Conservation (phyloP, 2,888 invertebrate species). For the Drosophila pseudotakahashii region DNA sequence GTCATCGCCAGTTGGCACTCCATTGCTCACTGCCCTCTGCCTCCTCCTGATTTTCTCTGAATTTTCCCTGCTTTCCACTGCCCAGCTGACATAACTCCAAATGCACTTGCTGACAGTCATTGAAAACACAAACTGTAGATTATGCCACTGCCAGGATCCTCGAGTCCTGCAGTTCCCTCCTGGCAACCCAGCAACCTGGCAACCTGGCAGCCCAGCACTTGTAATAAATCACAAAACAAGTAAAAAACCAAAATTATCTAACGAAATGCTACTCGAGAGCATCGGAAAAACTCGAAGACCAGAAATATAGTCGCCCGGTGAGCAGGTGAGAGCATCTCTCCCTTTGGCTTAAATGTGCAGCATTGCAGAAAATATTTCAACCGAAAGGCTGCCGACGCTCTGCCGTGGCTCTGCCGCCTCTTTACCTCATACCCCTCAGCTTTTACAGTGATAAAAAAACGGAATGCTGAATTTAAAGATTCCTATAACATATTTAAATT, state of each 20-base stretch:
- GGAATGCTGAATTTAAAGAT: too few relatives aligned
- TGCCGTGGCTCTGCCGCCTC: too few relatives aligned
- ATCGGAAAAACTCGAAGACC: constrained; percentile 32
- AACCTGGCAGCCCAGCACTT: neutral
- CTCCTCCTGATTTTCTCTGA: neutral
- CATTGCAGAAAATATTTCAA: constrained; percentile 36
- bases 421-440: too few relatives aligned
- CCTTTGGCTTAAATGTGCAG: constrained; percentile 22
- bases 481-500: too few relatives aligned
- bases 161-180: neutral
- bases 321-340: constrained; percentile 2
- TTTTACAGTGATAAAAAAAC: too few relatives aligned
- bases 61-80: neutral
- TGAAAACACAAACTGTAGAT: constrained; percentile 50
- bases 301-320: constrained; percentile 18
- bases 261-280: constrained; percentile 29
- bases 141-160: constrained; percentile 34
- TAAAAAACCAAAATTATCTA: constrained; percentile 41
- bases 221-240: constrained; percentile 45
- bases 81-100: constrained; percentile 36
- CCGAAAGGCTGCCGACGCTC: constrained; percentile 9
- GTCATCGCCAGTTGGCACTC: constrained; percentile 46
- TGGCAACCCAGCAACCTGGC: too few relatives aligned
- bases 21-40: constrained; percentile 9
- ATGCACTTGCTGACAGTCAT: constrained; percentile 47